phyloP scores from a whole-genome alignment of 2,888 invertebrate genomes.

The Heliconius ethilla region DNA sequence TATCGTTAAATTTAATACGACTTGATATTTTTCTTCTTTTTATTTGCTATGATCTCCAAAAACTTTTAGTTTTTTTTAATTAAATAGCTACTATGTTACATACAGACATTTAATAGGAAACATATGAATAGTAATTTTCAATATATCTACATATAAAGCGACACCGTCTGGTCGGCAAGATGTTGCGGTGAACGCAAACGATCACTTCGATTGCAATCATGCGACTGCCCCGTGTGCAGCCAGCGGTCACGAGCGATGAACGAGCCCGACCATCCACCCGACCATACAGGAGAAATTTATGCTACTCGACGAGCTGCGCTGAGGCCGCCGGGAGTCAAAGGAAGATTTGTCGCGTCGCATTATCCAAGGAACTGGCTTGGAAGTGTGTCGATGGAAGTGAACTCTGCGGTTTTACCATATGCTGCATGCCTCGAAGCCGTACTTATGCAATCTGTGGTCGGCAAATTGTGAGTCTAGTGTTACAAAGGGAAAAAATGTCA shows the following conservation, averaged over 20 bases:
- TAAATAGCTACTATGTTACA: too few relatives aligned
- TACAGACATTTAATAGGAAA: too few relatives aligned
- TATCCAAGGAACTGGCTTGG: conserved; percentile 68
- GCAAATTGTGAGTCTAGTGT: conserved; percentile 65
- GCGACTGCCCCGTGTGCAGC: conserved; percentile 56
- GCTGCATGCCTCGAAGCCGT: conserved; percentile 70
- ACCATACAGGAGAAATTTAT: conserved; percentile 54
- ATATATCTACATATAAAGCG: conserved; percentile 5
- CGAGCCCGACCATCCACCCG: conserved; percentile 54
- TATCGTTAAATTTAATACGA: conserved; percentile 34
- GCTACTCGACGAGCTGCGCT: conserved; percentile 54
- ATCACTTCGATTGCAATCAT: conserved; percentile 71
- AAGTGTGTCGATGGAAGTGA: conserved; percentile 68
- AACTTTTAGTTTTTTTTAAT: background rate
- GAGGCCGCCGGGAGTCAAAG: conserved; percentile 60
- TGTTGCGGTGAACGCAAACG: conserved; percentile 73
- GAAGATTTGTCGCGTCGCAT: conserved; percentile 71
- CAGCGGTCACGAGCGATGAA: conserved; percentile 63
- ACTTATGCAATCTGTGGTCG: conserved; percentile 74
- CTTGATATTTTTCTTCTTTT: conserved; percentile 13
- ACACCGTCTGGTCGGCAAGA: conserved; percentile 50
- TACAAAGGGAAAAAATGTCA: conserved; percentile 59
- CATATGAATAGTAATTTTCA: background rate
- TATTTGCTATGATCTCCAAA: background rate
- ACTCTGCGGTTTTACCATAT: conserved; percentile 70